phyloP scores from a whole-genome alignment of 2,113 vertebrate genomes.

The Lucifuga dentata region DNA sequence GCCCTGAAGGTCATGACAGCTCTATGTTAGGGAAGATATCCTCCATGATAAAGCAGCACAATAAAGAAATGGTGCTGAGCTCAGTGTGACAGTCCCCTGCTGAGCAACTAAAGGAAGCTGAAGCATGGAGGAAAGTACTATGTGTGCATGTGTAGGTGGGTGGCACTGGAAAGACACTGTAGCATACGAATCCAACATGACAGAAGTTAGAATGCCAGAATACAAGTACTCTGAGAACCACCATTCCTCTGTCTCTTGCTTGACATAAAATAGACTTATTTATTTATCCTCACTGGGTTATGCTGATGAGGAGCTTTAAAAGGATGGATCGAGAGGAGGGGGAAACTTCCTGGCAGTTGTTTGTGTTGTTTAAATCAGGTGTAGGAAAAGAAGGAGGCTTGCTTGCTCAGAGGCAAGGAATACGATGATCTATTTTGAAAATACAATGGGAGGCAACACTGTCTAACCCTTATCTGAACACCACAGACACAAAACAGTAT shows the following conservation, averaged over 20 bases:
- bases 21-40: constrained; percentile 47
- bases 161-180: constrained; percentile 31
- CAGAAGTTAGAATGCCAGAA: constrained; percentile 50
- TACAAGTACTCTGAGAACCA: constrained; percentile 31
- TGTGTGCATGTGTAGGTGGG: constrained; percentile 10
- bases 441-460: constrained; percentile 37
- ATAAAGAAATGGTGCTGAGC: constrained; percentile 41
- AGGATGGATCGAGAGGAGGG: constrained; percentile 38
- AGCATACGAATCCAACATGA: constrained; percentile 58
- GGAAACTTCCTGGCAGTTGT: constrained; percentile 65
- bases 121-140: constrained; percentile 18
- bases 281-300: constrained; percentile 68
- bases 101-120: constrained; percentile 45
- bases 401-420: constrained; percentile 48
- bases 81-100: constrained; percentile 46
- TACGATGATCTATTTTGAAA: constrained; percentile 78
- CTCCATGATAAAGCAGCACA: constrained; percentile 49
- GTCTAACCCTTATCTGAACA: constrained; percentile 44
- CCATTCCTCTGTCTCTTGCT: constrained; percentile 18
- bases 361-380: constrained; percentile 79
- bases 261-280: constrained; percentile 71
- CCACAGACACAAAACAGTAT: constrained; percentile 15
- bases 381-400: constrained; percentile 59
- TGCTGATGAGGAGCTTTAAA: constrained; percentile 65
- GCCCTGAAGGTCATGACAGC: constrained; percentile 57